A percentile compares a stretch with the other conserved stretches of the same genome.
Evolutionary conservation across 2,888 invertebrate genomes (phyloP).

Genomic region (Apamea anceps): DNA sequence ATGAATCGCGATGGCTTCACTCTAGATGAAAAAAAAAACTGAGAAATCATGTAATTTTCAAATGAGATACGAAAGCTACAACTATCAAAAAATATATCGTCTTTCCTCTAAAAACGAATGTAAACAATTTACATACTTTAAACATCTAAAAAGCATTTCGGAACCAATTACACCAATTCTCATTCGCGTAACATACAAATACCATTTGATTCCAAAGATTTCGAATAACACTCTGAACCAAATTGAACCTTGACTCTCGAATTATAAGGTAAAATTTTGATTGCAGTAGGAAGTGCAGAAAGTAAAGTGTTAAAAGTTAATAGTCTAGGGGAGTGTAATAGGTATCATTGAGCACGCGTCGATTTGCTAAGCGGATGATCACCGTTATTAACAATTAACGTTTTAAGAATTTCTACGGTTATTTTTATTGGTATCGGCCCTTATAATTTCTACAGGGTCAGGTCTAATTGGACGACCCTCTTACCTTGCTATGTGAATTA

Average conservation of each 20-base stretch:
- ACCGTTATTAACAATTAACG: conserved; percentile 51
- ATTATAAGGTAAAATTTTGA: conserved; percentile 32
- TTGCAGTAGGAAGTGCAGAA: conserved; percentile 33
- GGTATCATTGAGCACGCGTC: conserved; percentile 68
- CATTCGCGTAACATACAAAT: conserved; percentile 69
- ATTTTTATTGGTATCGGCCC: conserved; percentile 43
- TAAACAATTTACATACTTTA: conserved; percentile 64
- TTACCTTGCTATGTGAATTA: conserved; percentile 1
- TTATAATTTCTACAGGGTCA: conserved; percentile 29
- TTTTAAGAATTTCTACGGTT: conserved; percentile 28
- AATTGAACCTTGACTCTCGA: conserved; percentile 32
- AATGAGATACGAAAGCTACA: neutral
- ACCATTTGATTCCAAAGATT: conserved; percentile 63
- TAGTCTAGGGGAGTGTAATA: conserved; percentile 62
- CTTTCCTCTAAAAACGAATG: conserved; percentile 37
- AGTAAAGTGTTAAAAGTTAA: conserved; percentile 67
- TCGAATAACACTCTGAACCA: conserved; percentile 17
- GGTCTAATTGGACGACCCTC: conserved; percentile 19
- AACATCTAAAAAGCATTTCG: conserved; percentile 71
- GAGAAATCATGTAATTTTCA: neutral
- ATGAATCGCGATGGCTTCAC: neutral
- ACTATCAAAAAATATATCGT: neutral
- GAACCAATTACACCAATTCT: conserved; percentile 74
- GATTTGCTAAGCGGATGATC: conserved; percentile 64
- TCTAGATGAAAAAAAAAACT: neutral